Evolutionary conservation across 2,797 vertebrate genomes (phyloP), one percentile per base, ranked within the genome.

Genomic region (Adelosebastes latens): DNA sequence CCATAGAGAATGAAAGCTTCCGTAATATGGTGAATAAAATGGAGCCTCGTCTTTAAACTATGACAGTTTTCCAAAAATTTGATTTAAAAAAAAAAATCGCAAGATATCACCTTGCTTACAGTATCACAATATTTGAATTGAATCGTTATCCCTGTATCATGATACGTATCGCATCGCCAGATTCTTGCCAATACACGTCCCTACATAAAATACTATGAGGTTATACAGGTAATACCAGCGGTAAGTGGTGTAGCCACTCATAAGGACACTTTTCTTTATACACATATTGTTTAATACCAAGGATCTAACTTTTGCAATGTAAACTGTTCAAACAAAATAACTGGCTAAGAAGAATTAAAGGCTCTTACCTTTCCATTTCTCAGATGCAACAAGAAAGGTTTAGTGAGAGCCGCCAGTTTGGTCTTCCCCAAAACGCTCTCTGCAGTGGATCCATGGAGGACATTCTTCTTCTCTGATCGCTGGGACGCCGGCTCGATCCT

Each of bases 311-410:
- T 18, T 25, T 34, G 11, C 5, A 24, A 52, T 27, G 12, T 12
- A 20, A 68, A 32, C 46, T 29, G 64, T 11, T 29, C 20, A 52
- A 52, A 31, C n/a, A 8, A 24, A 29, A 65, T 46, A 2, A 5
- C 4, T 29, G 36, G 13, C 13, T 70, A 24, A 68, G 16, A 56
- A 56, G 3, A 65, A 55, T 68, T 52, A 58, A 27, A 24, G 32
- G 20, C n/a, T 64, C 90, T 95, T 95, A 99, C 98, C 96, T 99
- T 99, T 89, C 99, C 98, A 79, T 95, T 96, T 68, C 88, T 94
- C 83, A 97, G 94, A 71, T 98, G 97, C 76, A 99, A 63, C 72
- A 99, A 67, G 75, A 98, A 92, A 12, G 98, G 98, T 81, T 93
- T 97, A 64, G 95, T 96, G 74, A 99, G 94, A 78, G 96, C 96